These are phyloP conservation scores for Nemotelus pantherinus DNA, from an alignment of 2,888 invertebrate species.

Conservation along the genomic window DNA sequence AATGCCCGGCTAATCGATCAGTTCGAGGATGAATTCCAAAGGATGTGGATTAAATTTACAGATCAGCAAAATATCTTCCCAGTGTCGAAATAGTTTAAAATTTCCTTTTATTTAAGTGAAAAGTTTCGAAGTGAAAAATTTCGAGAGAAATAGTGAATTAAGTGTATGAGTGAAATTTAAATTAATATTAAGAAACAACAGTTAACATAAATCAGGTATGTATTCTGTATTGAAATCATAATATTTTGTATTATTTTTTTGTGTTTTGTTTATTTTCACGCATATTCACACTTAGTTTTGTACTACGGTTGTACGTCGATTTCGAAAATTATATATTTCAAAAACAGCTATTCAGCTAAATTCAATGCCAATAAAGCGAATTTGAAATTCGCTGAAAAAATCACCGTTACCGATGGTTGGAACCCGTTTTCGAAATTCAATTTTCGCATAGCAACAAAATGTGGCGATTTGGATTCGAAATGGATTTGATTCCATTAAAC, in stretches of 20 bases:
- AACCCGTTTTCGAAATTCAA: no score
- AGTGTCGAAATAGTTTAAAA: slow-evolving; percentile 24
- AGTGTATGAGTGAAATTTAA: slow-evolving; percentile 11
- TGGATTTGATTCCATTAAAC: no score
- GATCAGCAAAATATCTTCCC: not conserved
- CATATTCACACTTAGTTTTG: not conserved
- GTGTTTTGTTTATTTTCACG: no score
- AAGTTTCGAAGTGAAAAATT: not conserved
- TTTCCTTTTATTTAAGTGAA: slow-evolving; percentile 50
- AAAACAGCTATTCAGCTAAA: no score
- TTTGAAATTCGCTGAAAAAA: no score
- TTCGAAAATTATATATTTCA: no score
- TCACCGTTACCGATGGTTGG: no score
- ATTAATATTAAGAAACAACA: not conserved
- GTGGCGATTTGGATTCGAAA: no score
- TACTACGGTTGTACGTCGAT: no score
- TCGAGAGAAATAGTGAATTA: not conserved
- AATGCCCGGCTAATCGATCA: slow-evolving; percentile 51
- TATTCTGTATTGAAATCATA: not conserved
- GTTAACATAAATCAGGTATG: slow-evolving; percentile 16
- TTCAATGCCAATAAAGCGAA: no score
- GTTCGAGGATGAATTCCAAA: slow-evolving; percentile 58
- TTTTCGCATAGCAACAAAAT: no score
- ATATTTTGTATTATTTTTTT: not conserved
- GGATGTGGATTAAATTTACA: slow-evolving; percentile 58